Evolutionary conservation across 1,140 invertebrate species (phyloP), one percentile per base, ranked within the genome.

Genomic region (Acromyrmex echinatior): DNA sequence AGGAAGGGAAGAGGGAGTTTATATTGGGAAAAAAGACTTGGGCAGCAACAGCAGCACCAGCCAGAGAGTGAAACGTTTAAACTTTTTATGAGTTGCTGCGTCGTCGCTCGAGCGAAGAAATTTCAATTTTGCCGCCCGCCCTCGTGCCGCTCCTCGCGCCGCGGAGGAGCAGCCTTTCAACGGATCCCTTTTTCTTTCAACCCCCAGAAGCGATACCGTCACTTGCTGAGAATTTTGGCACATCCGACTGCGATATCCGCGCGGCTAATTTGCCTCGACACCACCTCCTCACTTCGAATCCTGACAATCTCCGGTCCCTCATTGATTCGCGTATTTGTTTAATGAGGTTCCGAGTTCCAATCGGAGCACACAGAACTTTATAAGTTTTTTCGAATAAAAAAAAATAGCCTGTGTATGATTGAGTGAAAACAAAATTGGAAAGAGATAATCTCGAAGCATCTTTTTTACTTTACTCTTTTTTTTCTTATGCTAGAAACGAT

Each of bases 51-150:
- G 84, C 89, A 82, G 73, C 86, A 87, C 71, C 91, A 82, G 80
- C 87, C 86, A 92, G 92, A 92, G 92, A 94, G 93, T 93, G 92
- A 94, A 95, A 93, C 94, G 94, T 94, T 94, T 95, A 95, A 94
- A 95, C 94, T 95, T 95, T 95, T 95, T 95, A 95, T 95, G 94
- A 95, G 93, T 95, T 95, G 94, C 92, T 94, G 94, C 94, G 94
- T 95, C 94, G 93, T 90, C 93, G 93, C 92, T 95, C 94, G 92
- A 95, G 94, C 93, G 93, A 89, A 93, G 94, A 94, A 94, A 95
- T 95, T 95, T 95, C 95, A 95, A 95, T 95, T 95, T 95, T 94
- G 94, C 92, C 94, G 89, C 89, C 90, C 89, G 45, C 86, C 71
- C 88, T 63, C 81, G 65, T 73, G 35, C 49, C 76, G 74, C 87